Percentiles rank a stretch among this genome's conserved stretches.
Evolutionary conservation across 2,888 invertebrate species (phyloP).

Genomic region (Mythimna vitellina): DNA sequence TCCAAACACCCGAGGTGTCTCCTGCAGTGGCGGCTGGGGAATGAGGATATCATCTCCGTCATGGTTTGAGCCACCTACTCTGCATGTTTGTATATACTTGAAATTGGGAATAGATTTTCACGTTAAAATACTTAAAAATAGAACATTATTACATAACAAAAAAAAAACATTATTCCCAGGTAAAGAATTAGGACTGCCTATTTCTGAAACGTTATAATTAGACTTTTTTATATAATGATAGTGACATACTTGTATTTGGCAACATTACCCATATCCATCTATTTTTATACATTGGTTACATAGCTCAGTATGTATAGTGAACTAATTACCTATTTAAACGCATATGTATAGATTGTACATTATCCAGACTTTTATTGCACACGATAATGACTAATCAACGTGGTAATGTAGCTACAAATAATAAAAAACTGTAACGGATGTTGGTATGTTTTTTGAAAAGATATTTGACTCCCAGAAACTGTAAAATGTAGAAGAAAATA

Average conservation of each 20-base stretch:
- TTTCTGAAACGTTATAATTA: conserved; percentile 49
- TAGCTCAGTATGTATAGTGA: conserved; percentile 35
- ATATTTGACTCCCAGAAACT: conserved; percentile 34
- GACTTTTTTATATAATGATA: conserved; percentile 54
- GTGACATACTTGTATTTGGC: conserved; percentile 62
- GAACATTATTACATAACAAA: no score
- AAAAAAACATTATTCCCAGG: conserved; percentile 23
- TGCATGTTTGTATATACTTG: no score
- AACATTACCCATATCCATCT: conserved; percentile 58
- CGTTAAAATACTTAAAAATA: no score
- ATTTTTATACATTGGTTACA: conserved; percentile 46
- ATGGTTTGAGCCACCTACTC: no score
- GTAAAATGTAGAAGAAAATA: conserved; percentile 35
- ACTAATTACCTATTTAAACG: conserved; percentile 49
- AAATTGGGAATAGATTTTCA: no score
- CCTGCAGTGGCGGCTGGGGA: no score
- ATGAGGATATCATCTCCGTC: no score
- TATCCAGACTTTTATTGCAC: conserved; percentile 36
- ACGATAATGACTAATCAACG: conserved; percentile 38
- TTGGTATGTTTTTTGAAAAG: conserved; percentile 34
- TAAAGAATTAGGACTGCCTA: conserved; percentile 29
- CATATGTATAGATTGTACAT: conserved; percentile 26
- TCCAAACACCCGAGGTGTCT: no score
- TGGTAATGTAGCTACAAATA: conserved; percentile 33
- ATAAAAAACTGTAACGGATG: conserved; percentile 46